Base-by-base conservation (phyloP, 1,140 invertebrate species). In the Caenorhabditis tropicalis region DNA sequence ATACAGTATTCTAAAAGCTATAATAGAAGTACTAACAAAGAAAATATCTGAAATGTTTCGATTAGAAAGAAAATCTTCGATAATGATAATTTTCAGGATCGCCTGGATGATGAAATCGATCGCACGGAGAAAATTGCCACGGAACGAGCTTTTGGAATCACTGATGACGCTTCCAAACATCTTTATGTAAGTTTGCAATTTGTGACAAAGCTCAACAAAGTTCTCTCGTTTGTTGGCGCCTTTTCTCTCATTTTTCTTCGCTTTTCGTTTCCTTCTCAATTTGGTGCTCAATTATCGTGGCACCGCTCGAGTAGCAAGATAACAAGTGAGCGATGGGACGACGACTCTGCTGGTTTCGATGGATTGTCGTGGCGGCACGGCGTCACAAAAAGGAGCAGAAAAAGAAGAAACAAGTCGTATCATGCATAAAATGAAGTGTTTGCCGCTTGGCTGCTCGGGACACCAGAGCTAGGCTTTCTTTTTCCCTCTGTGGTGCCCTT, bases 371-470 rank as follows among this genome's bases (percentile, higher is more conserved):
- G 79, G 19, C 79, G 51, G 46, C 49, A 33, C 79, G 49, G 48
- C 51, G 48, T 53, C 79, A 39, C 24, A 31, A 16, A 79, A 56
- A 81, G 33, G 79, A 81, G 33, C 27, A 29, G 33, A 39, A 81
- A 39, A 81, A 51, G 27, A 56, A 81, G 79, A 56, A 81, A 81
- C 79, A 74, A 74, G 65, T 74, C 33, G 33, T 74, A 74, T 74
- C 65, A 74, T 74, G 36, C 65, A 74, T 74, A 74, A 74, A 74
- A 74, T 74, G 65, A 74, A 74, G 65, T 74, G 65, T 74, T 43
- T 74, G 65, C 65, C 36, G 65, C 65, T 74, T 74, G 33, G 33
- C 21, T 46, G 58, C 58, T 36, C 31, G 16, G 36, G 31, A 65
- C 58, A 36, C 58, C 58, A 65, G 12, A 10, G 58, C 29, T 65